Percentiles rank a stretch among this genome's conserved stretches.
Conservation (phyloP, 1,140 invertebrate genomes). For the Panagrolaimus sp. region DNA sequence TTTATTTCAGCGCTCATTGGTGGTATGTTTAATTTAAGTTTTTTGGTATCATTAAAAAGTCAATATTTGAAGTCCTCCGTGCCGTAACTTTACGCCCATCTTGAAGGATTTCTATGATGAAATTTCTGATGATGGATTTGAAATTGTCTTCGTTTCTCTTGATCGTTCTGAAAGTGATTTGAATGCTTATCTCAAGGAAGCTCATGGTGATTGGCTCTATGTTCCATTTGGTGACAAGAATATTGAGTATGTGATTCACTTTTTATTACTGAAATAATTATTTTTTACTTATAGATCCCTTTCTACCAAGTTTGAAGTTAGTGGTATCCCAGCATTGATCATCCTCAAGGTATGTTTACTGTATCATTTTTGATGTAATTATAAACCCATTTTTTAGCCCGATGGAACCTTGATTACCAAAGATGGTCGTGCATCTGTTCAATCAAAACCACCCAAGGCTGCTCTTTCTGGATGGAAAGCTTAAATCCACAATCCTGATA, state of each 20-base stretch:
- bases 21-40: no score
- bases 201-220: slow-evolving; percentile 61
- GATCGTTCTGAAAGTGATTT: slow-evolving; percentile 57
- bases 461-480: neutral
- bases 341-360: no score
- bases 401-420: slow-evolving; percentile 40
- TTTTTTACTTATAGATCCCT: slow-evolving; percentile 31
- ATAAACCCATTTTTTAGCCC: no score
- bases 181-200: slow-evolving; percentile 58
- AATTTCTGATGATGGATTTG: slow-evolving; percentile 37
- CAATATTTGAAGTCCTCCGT: slow-evolving; percentile 65
- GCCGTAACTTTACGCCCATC: slow-evolving; percentile 62
- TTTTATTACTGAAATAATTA: slow-evolving; percentile 28
- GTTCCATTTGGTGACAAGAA: slow-evolving; percentile 29
- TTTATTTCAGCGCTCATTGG: slow-evolving; percentile 57
- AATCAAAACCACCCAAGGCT: neutral
- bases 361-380: no score
- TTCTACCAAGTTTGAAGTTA: slow-evolving; percentile 38
- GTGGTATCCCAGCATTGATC: slow-evolving; percentile 52
- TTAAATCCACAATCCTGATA: neutral
- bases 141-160: slow-evolving; percentile 61
- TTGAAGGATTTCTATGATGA: slow-evolving; percentile 50
- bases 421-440: slow-evolving; percentile 40
- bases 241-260: slow-evolving; percentile 29
- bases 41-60: no score